Conservation (phyloP, 2,113 vertebrate genomes). For the Coptodon bakossiorum region DNA sequence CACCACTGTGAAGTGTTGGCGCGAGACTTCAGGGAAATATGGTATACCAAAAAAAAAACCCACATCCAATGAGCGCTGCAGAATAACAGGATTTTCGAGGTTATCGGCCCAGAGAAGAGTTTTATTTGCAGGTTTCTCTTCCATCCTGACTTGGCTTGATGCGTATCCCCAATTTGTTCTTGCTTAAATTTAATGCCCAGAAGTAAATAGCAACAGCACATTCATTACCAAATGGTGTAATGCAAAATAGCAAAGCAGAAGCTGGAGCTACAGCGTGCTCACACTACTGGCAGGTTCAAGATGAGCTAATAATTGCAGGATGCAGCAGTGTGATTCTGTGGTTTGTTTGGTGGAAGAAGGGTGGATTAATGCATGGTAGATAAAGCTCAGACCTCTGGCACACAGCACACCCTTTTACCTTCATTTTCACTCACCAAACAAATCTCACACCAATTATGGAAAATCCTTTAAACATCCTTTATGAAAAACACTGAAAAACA, state of each 20-base stretch:
- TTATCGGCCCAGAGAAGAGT: background rate
- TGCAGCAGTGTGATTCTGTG: background rate
- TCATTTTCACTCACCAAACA: background rate
- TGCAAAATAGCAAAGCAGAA: background rate
- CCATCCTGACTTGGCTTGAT: background rate
- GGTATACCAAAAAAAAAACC: background rate
- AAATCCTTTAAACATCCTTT: background rate
- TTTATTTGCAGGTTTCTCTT: background rate
- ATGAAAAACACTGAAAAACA: background rate
- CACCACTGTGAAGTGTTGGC: background rate
- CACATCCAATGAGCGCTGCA: background rate
- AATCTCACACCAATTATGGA: rapidly evolving
- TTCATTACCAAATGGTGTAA: background rate
- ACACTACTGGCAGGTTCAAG: background rate
- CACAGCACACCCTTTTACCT: background rate
- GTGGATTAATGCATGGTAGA: background rate
- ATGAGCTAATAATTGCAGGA: background rate
- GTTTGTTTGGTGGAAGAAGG: background rate
- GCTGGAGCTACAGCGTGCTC: background rate
- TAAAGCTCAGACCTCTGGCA: background rate
- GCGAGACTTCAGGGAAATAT: background rate
- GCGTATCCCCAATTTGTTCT: background rate
- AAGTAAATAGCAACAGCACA: background rate
- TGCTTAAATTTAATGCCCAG: background rate
- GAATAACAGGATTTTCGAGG: background rate